These are phyloP conservation scores for Triplophysa tibetana DNA, from an alignment of 2,113 vertebrate genomes.

Conservation along the genomic window DNA sequence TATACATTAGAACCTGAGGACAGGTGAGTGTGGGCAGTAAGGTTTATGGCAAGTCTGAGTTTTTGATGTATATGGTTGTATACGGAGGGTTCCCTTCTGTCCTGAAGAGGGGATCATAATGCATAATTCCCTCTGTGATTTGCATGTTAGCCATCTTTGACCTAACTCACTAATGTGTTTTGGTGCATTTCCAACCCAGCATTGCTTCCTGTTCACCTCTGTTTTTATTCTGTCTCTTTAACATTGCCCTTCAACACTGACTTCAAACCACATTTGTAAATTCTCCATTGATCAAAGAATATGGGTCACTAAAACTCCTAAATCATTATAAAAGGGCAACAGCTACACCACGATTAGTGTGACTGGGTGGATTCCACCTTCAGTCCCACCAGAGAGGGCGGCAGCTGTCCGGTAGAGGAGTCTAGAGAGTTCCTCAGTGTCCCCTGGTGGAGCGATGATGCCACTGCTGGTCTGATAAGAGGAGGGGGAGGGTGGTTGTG, in stretches of 20 bases:
- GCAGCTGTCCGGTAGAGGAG: slow-evolving; percentile 66
- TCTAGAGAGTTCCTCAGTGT: slow-evolving; percentile 62
- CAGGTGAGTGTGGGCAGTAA: slow-evolving; percentile 33
- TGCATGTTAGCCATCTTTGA: background rate
- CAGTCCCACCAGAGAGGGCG: slow-evolving; percentile 78
- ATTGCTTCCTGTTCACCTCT: slow-evolving; percentile 9
- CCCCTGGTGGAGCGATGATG: slow-evolving; percentile 57
- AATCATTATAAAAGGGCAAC: slow-evolving; percentile 18
- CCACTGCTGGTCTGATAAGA: slow-evolving; percentile 81
- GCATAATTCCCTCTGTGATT: background rate
- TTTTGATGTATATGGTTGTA: background rate
- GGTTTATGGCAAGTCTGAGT: slow-evolving; percentile 41
- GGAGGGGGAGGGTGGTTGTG: slow-evolving; percentile 86
- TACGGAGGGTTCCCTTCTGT: background rate
- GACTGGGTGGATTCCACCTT: slow-evolving; percentile 77
- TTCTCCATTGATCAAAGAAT: background rate
- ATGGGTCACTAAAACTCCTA: background rate
- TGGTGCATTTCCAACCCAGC: slow-evolving; percentile 17
- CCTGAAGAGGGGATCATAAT: background rate
- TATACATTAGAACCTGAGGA: slow-evolving; percentile 49
- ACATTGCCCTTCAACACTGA: slow-evolving; percentile 12
- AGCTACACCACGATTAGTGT: slow-evolving; percentile 56
- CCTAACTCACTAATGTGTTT: background rate
- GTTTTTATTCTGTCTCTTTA: background rate
- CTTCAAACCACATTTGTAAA: slow-evolving; percentile 26